A percentile compares a stretch with the other conserved stretches of the same genome.
These are phyloP conservation scores for Aplidium turbinatum DNA, from an alignment of 23 tunicate species.

Conservation along the genomic window DNA sequence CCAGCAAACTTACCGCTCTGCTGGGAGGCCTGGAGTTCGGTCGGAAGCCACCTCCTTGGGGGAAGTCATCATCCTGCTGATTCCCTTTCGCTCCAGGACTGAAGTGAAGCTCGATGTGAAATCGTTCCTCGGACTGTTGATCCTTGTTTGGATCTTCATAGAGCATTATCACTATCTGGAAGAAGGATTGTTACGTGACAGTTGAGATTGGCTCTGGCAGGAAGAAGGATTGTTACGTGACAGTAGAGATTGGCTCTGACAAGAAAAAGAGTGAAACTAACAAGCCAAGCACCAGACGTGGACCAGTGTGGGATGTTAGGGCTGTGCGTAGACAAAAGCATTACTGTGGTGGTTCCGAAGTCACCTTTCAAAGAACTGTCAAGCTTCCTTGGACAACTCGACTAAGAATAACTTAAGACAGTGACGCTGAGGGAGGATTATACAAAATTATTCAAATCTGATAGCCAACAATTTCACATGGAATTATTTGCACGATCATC, in stretches of 20 bases:
- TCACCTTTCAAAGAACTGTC: not conserved
- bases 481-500: too few relatives aligned
- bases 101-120: constrained; percentile 98
- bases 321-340: too few relatives aligned
- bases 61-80: constrained; percentile 86
- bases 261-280: constrained; percentile 2
- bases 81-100: constrained; percentile 96
- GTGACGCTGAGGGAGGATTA: not conserved
- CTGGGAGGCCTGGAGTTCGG: constrained; percentile 89
- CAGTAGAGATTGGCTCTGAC: not conserved
- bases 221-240: not conserved
- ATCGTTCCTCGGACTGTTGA: constrained; percentile 87
- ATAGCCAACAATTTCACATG: not conserved
- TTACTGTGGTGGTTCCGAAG: too few relatives aligned
- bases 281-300: too few relatives aligned
- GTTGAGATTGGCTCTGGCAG: not conserved
- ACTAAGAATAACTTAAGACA: not conserved
- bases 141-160: constrained; percentile 95
- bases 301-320: too few relatives aligned
- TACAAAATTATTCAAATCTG: not conserved
- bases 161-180: constrained; percentile 94
- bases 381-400: not conserved
- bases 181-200: not conserved
- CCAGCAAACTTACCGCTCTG: constrained; percentile 74
- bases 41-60: constrained; percentile 93